Evolutionary conservation across 2,888 invertebrate species (phyloP).

Genomic region (Cerastis leucographa): DNA sequence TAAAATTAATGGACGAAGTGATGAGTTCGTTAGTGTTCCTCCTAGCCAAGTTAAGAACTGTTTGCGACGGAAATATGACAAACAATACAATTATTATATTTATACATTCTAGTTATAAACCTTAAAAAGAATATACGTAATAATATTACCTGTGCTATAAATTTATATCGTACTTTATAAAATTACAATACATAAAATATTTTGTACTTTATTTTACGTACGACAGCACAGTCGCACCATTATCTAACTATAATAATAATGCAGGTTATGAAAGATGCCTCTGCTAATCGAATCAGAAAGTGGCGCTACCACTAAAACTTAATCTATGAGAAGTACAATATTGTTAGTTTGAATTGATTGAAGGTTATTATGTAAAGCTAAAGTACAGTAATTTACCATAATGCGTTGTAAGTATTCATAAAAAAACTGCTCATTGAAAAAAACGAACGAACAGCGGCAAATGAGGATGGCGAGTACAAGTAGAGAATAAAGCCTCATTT

Average conservation of each 20-base stretch:
- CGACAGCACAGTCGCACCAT: constrained; percentile 85
- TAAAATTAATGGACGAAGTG: constrained; percentile 91
- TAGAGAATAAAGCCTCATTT: too few relatives aligned
- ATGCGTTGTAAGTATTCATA: constrained; percentile 40
- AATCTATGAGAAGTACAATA: constrained; percentile 89
- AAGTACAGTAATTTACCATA: constrained; percentile 49
- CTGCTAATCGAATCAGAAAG: constrained; percentile 57
- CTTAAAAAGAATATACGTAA: constrained; percentile 88
- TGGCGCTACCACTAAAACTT: constrained; percentile 63
- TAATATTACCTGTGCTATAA: constrained; percentile 85
- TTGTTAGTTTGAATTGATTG: constrained; percentile 78
- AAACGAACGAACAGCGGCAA: constrained; percentile 65
- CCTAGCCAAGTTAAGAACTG: constrained; percentile 88
- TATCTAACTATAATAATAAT: constrained; percentile 80
- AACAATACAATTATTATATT: constrained; percentile 81
- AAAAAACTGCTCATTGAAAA: constrained; percentile 38
- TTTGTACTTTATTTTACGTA: constrained; percentile 90
- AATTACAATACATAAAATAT: constrained; percentile 90
- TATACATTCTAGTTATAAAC: constrained; percentile 84
- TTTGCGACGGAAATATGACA: constrained; percentile 90
- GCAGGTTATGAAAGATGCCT: constrained; percentile 76
- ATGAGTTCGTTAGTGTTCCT: constrained; percentile 90
- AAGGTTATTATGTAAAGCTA: constrained; percentile 41
- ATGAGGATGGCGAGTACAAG: constrained; percentile 72
- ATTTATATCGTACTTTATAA: constrained; percentile 88